phyloP scores from a whole-genome alignment of 2,113 vertebrate genomes.

The Orientallactaga bullata region DNA sequence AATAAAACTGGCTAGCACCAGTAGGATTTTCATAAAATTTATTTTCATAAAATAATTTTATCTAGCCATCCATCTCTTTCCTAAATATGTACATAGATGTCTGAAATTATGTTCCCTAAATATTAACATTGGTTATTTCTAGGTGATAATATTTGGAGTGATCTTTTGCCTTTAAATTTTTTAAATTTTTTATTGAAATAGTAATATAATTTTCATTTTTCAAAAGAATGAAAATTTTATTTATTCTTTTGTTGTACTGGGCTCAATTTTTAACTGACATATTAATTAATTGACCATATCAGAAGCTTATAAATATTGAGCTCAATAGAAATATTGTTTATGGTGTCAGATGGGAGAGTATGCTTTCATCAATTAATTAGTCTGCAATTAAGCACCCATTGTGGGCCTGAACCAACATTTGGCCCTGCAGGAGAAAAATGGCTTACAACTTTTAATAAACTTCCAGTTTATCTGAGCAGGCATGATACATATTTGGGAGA shows the following conservation, averaged over 20 bases:
- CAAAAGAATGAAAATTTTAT: constrained; percentile 40
- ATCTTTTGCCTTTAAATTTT: constrained; percentile 51
- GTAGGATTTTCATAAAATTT: constrained; percentile 22
- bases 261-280: constrained; percentile 61
- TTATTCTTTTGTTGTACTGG: constrained; percentile 33
- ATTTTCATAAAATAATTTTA: constrained; percentile 70
- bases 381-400: constrained; percentile 29
- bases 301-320: constrained; percentile 43
- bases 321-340: constrained; percentile 44
- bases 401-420: not conserved
- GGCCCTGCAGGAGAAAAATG: not conserved
- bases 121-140: constrained; percentile 62
- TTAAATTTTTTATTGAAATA: constrained; percentile 57
- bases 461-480: constrained; percentile 28
- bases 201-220: constrained; percentile 47
- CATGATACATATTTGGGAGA: not conserved
- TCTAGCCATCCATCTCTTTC: constrained; percentile 59
- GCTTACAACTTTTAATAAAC: not conserved
- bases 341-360: not conserved
- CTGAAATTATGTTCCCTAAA: constrained; percentile 67
- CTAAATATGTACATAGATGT: constrained; percentile 53
- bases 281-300: not conserved
- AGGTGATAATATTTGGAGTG: constrained; percentile 4
- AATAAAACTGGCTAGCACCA: constrained; percentile 72
- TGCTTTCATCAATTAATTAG: constrained; percentile 19